Base-by-base conservation (phyloP, 2,888 invertebrate genomes). In the Pachydiplax longipennis region DNA sequence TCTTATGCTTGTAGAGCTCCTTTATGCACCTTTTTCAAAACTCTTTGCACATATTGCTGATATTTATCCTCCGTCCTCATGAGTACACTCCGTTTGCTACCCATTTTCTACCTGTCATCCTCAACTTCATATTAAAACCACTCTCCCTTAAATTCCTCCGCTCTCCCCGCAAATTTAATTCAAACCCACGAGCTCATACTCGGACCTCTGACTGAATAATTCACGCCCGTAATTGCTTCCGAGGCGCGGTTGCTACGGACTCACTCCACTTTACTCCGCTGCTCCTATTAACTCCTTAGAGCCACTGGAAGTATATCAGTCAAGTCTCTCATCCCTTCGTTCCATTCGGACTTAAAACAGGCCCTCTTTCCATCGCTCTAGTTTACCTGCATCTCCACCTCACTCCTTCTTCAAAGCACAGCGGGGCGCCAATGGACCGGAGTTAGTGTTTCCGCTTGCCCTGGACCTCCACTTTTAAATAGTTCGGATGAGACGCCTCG, bases 151-250 rank as follows among this genome's bases (percentile, higher is more conserved):
- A 87, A 40, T 61, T 61, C 87, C 8, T 53, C 13, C 83, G 22
- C 58, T n/a, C 87, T 18, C 3, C 37, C 31, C n/a, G 48, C 82
- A 35, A 18, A 53, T 53, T 18, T 53, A 53, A 53, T 18, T 18
- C 18, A 53, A 48, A 83, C 58, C 3, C 58, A 61, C 31, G 25
- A 35, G 58, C 31, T 37, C 65, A 73, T 58, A 31, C n/a, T 83
- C 53, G 31, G 22, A 31, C 53, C 6, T 35, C 83, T 40, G 87
- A 37, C 87, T 37, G 61, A 87, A 87, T 87, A 87, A 87, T 87
- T 87, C 87, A 61, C 58, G 58, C 37, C 87, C 65, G 61, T 87
- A 87, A 87, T 87, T 87, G 61, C 87, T 87, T 53, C 65, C 61
- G 87, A 87, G 87, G 61, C 12, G 58, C 87, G 61, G 53, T 53